Evolutionary conservation across 2,113 vertebrate species (phyloP).

Genomic region (Pomatorhinus ruficollis): DNA sequence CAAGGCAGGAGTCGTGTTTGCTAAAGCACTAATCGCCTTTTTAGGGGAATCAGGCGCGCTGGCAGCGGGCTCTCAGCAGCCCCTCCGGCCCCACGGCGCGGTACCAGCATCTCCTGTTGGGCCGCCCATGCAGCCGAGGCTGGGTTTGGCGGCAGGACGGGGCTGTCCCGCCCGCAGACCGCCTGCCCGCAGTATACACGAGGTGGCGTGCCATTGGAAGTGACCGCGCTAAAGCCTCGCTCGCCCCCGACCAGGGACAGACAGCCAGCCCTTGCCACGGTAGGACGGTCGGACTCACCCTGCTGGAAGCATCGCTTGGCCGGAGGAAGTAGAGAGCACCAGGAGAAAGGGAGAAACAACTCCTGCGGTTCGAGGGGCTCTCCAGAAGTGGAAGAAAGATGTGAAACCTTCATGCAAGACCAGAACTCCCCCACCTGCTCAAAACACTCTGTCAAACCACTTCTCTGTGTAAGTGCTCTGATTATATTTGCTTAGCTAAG

Average conservation of each 20-base stretch:
- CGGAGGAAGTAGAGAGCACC: neutral
- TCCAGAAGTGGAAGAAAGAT: neutral
- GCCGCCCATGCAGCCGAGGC: fast-evolving
- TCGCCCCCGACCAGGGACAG: neutral
- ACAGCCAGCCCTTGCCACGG: neutral
- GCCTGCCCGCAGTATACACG: fast-evolving
- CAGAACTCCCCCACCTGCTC: neutral
- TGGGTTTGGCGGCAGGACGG: neutral
- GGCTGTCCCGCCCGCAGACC: neutral
- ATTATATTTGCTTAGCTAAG: neutral
- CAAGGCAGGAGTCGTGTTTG: fast-evolving
- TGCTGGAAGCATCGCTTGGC: neutral
- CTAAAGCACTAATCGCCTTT: fast-evolving
- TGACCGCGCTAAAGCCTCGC: fast-evolving
- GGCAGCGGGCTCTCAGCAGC: neutral
- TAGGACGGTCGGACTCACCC: neutral
- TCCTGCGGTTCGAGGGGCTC: neutral
- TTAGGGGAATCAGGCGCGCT: fast-evolving
- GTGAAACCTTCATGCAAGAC: neutral
- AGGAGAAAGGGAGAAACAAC: neutral
- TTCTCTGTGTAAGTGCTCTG: neutral
- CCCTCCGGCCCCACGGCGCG: fast-evolving
- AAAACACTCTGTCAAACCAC: neutral
- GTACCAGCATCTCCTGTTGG: neutral
- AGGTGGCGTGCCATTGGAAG: neutral